phyloP scores from a whole-genome alignment of 2,113 vertebrate species.

The Cephalophus harveyi region DNA sequence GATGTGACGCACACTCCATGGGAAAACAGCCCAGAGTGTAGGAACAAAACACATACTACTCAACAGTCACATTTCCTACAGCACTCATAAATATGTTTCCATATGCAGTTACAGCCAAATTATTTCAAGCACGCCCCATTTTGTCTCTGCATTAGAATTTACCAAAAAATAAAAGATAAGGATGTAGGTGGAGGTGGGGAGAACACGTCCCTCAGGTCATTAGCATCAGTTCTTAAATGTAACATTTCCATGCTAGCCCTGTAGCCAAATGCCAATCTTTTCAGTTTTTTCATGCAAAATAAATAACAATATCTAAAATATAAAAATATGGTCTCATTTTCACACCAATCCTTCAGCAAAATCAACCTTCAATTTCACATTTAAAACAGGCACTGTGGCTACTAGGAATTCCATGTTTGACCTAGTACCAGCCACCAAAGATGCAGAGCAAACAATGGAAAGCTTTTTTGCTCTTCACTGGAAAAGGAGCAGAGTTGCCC shows the following conservation, averaged over 20 bases:
- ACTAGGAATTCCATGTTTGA: background rate
- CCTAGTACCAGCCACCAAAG: background rate
- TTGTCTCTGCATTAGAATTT: slow-evolving; percentile 9
- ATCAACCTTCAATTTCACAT: background rate
- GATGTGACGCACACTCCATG: background rate
- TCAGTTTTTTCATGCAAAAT: background rate
- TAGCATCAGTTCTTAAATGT: background rate
- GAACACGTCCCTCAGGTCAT: no score
- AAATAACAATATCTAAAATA: background rate
- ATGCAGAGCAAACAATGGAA: background rate
- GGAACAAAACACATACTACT: background rate
- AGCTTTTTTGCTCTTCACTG: background rate
- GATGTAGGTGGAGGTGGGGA: background rate
- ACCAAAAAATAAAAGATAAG: background rate
- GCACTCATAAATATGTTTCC: slow-evolving; percentile 49
- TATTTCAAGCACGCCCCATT: background rate
- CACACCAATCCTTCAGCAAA: background rate
- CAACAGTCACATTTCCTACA: slow-evolving; percentile 43
- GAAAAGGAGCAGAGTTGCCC: background rate
- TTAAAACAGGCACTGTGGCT: background rate
- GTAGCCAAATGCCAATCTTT: background rate
- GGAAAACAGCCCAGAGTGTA: slow-evolving; percentile 43
- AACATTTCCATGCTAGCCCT: background rate
- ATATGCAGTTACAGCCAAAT: background rate
- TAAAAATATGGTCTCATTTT: background rate